Evolutionary conservation across 2,888 invertebrate species (phyloP).

Genomic region (Drosophila mimetica): DNA sequence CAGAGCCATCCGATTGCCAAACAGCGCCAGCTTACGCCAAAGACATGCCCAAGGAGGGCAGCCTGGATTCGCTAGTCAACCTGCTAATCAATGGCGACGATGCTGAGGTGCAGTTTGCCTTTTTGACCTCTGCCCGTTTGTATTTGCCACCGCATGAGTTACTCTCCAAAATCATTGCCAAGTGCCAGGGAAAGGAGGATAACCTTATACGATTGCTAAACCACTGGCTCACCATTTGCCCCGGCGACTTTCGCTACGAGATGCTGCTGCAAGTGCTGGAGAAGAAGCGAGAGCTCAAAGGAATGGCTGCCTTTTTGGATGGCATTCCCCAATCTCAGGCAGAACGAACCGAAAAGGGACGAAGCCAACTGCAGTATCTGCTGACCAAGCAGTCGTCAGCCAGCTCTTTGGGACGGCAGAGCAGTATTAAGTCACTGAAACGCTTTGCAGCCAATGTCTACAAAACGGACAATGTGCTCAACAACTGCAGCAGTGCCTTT

Average conservation of each 20-base stretch:
- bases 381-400: constrained; percentile 54
- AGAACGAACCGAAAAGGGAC: constrained; percentile 22
- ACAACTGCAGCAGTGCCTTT: constrained; percentile 90
- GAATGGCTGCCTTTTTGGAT: constrained; percentile 86
- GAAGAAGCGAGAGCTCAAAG: constrained; percentile 89
- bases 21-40: constrained; percentile 55
- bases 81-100: constrained; percentile 83
- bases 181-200: constrained; percentile 85
- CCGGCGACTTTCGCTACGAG: constrained; percentile 97
- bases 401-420: constrained; percentile 65
- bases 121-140: constrained; percentile 57
- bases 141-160: constrained; percentile 90
- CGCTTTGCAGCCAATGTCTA: constrained; percentile 62
- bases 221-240: constrained; percentile 97
- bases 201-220: constrained; percentile 86
- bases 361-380: constrained; percentile 85
- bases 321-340: constrained; percentile 33
- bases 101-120: constrained; percentile 90
- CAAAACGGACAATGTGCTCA: constrained; percentile 85
- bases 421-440: constrained; percentile 85
- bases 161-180: constrained; percentile 91
- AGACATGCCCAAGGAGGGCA: constrained; percentile 59
- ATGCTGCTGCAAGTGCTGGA: constrained; percentile 94
- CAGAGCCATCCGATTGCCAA: constrained; percentile 54
- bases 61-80: constrained; percentile 42